Percentiles rank a stretch among this genome's conserved stretches.
phyloP scores from a whole-genome alignment of 2,797 vertebrate species.

The Catostomus latipinnis region DNA sequence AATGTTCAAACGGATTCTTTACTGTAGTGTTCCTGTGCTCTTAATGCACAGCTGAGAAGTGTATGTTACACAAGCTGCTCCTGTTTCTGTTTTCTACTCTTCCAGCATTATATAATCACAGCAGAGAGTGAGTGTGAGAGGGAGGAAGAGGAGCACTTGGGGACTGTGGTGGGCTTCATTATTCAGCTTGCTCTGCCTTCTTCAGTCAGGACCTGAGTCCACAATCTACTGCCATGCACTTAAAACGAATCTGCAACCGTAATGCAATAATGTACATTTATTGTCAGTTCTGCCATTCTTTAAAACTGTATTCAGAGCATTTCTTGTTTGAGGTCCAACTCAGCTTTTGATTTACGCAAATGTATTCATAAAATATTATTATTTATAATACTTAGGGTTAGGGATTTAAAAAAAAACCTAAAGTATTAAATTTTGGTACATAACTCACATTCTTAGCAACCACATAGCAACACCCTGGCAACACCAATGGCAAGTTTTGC shows the following conservation, averaged over 20 bases:
- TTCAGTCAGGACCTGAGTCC: slow-evolving; percentile 41
- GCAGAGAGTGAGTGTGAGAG: slow-evolving; percentile 40
- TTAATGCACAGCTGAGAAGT: slow-evolving; percentile 51
- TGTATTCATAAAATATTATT: not conserved
- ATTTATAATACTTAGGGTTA: too few species aligned
- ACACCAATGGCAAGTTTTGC: not conserved
- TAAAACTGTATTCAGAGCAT: not conserved
- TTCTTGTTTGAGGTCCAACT: not conserved
- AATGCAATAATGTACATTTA: not conserved
- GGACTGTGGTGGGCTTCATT: slow-evolving; percentile 47
- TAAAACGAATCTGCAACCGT: slow-evolving; percentile 16
- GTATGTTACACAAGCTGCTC: slow-evolving; percentile 62
- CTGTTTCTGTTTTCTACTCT: slow-evolving; percentile 56
- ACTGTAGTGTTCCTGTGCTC: slow-evolving; percentile 35
- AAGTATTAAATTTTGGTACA: not conserved
- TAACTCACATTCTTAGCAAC: not conserved
- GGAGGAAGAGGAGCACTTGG: slow-evolving; percentile 46
- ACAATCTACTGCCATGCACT: slow-evolving; percentile 7
- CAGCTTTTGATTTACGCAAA: not conserved
- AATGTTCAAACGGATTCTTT: slow-evolving; percentile 45
- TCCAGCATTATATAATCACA: slow-evolving; percentile 60
- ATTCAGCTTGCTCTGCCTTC: slow-evolving; percentile 49
- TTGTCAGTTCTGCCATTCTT: not conserved
- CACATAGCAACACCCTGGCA: not conserved
- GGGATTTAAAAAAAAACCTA: not conserved